Base-by-base conservation (phyloP, 1,140 invertebrate species). In the Lordiphosa mommai region DNA sequence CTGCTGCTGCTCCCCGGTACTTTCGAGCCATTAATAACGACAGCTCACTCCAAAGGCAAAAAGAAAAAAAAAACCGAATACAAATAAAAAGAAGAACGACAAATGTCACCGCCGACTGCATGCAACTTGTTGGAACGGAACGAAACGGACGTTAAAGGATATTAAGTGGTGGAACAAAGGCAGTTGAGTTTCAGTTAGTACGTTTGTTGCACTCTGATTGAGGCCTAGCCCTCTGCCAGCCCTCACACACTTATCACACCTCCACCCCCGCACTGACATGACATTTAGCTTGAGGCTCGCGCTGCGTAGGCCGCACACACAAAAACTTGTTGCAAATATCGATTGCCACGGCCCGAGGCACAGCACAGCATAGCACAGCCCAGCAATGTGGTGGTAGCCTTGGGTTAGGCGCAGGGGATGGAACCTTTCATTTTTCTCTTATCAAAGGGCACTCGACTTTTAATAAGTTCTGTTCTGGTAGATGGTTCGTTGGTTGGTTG, bases 261-360 rank as follows among this genome's bases (percentile, higher is more conserved):
- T 16, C 36, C 32, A 9, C 43, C 36, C 27, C 40, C 29, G 32
- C 27, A 32, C 30, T 51, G 53, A 47, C 46, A 58, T 67, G 63
- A 12, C 47, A 60, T 68, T 52, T 43, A 32, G 36, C 41, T 66
- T 38, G 37, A 37, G 20, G 58, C 30, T 34, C 29, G 37, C 50
- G 27, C 7, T 61, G 63, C 51, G 57, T 61, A 56, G 56, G 61
- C 56, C 61, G 49, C 43, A 41, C 23, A 29, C 20, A 20, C 17
- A 32, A 40, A 53, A 44, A 82, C 72, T 82, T 84, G 77, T 82
- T 82, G 77, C 77, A 65, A 82, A 77, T 69, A 82, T 82, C 77
- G 77, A 84, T 82, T 82, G 58, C 13, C 37, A 10, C 43, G 69
- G 33, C 36, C 32, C 47, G 30, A 38, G 13, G 50, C 52, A 12